These are phyloP conservation scores for Bombus pascuorum DNA, from an alignment of 1,140 invertebrate genomes.

Conservation along the genomic window DNA sequence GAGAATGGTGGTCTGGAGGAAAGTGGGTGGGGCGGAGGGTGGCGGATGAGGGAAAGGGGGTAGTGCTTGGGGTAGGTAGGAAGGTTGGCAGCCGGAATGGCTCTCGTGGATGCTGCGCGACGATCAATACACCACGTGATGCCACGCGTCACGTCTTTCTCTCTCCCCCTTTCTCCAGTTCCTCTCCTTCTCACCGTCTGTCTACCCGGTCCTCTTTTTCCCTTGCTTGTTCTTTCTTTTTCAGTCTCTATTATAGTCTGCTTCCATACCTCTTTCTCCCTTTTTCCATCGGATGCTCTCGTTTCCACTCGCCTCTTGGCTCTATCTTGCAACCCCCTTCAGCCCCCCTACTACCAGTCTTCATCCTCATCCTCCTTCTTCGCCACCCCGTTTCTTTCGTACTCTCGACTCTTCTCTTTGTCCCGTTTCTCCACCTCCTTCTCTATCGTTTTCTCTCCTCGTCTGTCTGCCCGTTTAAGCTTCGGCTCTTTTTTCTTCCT, in stretches of 20 bases:
- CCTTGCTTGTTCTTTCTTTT: slow-evolving; percentile 34
- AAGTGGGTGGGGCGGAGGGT: slow-evolving; percentile 37
- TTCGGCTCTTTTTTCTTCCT: slow-evolving; percentile 15
- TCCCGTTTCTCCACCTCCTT: slow-evolving; percentile 16
- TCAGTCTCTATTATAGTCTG: slow-evolving; percentile 53
- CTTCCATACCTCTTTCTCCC: background rate
- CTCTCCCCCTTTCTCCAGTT: background rate
- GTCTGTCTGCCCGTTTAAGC: slow-evolving; percentile 2
- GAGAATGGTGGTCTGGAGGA: slow-evolving; percentile 34
- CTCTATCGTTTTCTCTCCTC: background rate
- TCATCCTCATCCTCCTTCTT: slow-evolving; percentile 6
- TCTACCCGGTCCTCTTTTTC: slow-evolving; percentile 12
- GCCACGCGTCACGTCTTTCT: slow-evolving; percentile 74
- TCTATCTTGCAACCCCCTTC: slow-evolving; percentile 12
- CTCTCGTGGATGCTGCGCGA: slow-evolving; percentile 77
- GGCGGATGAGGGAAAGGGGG: slow-evolving; percentile 56
- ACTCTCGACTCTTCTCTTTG: slow-evolving; percentile 29
- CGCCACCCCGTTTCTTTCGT: slow-evolving; percentile 6
- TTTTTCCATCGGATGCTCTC: slow-evolving; percentile 5
- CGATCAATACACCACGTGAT: slow-evolving; percentile 79
- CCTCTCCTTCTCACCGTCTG: background rate
- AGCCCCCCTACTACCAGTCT: background rate
- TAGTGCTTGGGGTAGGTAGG: slow-evolving; percentile 76
- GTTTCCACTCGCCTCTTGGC: slow-evolving; percentile 1
- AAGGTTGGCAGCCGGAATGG: slow-evolving; percentile 77